Conservation (phyloP, 1,140 invertebrate species). For the Diorhabda carinulata region DNA sequence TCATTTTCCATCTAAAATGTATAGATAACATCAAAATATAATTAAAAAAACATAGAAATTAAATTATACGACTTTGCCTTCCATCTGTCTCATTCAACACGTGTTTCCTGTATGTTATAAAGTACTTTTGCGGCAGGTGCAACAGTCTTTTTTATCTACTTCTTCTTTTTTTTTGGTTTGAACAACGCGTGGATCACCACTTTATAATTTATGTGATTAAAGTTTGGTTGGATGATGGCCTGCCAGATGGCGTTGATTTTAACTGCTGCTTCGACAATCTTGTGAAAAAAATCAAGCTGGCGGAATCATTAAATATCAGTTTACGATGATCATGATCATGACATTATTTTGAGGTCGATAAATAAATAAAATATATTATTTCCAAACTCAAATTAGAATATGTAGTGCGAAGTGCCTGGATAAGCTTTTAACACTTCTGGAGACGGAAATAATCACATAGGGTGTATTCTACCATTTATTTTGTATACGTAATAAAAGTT, state of each 20-base stretch:
- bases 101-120: not conserved
- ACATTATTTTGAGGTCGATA: no score
- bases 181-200: not conserved
- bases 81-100: conserved; percentile 1
- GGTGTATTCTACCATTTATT: no score
- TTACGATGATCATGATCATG: no score
- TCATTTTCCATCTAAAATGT: no score
- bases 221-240: not conserved
- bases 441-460: no score
- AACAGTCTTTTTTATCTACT: not conserved
- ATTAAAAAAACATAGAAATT: conserved; percentile 1
- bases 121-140: not conserved
- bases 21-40: not conserved
- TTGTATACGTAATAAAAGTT: no score
- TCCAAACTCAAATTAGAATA: no score
- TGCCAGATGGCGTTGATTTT: not conserved
- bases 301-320: no score
- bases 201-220: conserved; percentile 3
- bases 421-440: no score
- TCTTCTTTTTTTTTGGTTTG: not conserved
- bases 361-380: no score
- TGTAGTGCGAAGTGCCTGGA: no score
- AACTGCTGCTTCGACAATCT: conserved; percentile 2
- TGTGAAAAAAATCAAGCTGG: not conserved
- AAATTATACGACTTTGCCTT: conserved; percentile 1